These are phyloP conservation scores for Nymphicus hollandicus DNA, from an alignment of 2,113 vertebrate species.

Conservation along the genomic window DNA sequence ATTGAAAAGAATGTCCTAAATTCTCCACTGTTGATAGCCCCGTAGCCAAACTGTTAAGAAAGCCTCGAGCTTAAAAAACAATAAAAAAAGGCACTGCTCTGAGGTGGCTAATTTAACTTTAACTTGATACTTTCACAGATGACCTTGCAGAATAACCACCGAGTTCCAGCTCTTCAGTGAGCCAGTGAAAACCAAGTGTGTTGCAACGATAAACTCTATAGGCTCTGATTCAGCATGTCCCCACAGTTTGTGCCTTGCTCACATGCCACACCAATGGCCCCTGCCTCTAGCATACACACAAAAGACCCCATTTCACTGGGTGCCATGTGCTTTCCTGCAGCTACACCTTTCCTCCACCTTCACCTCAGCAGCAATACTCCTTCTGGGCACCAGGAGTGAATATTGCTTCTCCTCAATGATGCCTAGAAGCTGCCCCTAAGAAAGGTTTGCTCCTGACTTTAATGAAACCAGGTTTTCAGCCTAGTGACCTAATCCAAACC, in stretches of 20 bases:
- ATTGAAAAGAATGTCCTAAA: constrained; percentile 53
- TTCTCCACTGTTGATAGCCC: constrained; percentile 17
- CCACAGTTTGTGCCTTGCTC: not conserved
- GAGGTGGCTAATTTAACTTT: constrained; percentile 42
- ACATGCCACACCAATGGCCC: not conserved
- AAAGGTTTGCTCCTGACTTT: not conserved
- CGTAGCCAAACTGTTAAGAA: not conserved
- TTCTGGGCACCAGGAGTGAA: not conserved
- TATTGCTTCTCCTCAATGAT: not conserved
- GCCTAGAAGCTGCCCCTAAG: not conserved
- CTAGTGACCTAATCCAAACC: not conserved
- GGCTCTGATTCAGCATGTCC: no score
- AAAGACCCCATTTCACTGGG: not conserved
- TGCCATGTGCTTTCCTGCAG: not conserved
- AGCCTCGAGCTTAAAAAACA: not conserved
- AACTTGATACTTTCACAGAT: constrained; percentile 40
- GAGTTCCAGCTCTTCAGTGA: not conserved
- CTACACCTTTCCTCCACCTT: not conserved
- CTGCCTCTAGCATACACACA: not conserved
- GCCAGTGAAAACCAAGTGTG: not conserved
- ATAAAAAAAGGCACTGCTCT: not conserved
- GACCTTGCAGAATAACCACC: constrained; percentile 41
- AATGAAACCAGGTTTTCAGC: not conserved
- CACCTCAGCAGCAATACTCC: not conserved
- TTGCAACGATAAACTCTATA: not conserved